Percentiles rank a stretch among this genome's conserved stretches.
phyloP scores from a whole-genome alignment of 2,113 vertebrate species.

The Jaculus jaculus region DNA sequence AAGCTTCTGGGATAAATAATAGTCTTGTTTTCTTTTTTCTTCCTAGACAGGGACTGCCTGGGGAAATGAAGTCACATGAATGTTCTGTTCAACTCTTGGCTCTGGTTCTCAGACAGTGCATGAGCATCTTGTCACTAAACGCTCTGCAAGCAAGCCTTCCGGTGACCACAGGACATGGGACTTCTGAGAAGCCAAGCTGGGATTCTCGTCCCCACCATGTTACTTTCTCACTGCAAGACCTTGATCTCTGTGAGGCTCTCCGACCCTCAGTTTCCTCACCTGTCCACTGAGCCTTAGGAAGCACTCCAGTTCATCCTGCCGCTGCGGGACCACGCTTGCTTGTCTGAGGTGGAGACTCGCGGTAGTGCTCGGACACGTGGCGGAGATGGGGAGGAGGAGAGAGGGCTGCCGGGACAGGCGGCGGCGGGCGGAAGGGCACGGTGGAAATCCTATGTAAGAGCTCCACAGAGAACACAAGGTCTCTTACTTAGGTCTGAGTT shows the following conservation, averaged over 20 bases:
- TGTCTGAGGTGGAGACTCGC: slow-evolving; percentile 64
- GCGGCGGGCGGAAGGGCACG: slow-evolving; percentile 40
- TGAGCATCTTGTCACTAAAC: not conserved
- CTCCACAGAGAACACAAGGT: slow-evolving; percentile 66
- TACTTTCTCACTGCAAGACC: not conserved
- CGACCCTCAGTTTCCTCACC: not conserved
- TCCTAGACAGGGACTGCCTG: not conserved
- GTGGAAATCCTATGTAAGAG: not conserved
- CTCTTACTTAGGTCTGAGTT: slow-evolving; percentile 66
- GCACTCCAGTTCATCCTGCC: too few relatives aligned
- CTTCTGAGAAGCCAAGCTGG: not conserved
- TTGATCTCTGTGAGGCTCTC: not conserved
- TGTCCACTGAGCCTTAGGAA: accelerated
- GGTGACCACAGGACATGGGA: not conserved
- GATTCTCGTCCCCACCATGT: accelerated
- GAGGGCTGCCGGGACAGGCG: not conserved
- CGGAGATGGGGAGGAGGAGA: slow-evolving; percentile 62
- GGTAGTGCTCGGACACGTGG: slow-evolving; percentile 59
- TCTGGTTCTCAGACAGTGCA: not conserved
- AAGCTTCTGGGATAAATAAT: not conserved
- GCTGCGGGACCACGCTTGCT: slow-evolving; percentile 66
- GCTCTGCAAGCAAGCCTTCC: accelerated
- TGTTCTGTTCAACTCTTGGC: accelerated
- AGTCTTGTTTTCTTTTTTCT: not conserved
- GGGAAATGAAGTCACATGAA: not conserved